These are phyloP conservation scores for Chelon auratus DNA, from an alignment of 2,797 vertebrate genomes.

Conservation along the genomic window DNA sequence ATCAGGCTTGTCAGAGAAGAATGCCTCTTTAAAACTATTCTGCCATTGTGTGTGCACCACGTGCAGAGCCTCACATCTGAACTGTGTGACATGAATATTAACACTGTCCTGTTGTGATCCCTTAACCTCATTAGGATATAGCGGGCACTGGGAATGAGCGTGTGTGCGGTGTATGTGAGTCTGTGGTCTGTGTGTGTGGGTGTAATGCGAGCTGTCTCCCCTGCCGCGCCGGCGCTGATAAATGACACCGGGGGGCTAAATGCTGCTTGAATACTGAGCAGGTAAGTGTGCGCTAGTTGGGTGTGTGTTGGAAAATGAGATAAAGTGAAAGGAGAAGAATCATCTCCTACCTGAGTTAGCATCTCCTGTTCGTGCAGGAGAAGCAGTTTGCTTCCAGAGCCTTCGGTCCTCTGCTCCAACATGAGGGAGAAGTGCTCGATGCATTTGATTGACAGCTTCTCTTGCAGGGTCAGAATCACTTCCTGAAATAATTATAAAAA, in stretches of 20 bases:
- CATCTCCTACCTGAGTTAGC: conserved; percentile 90
- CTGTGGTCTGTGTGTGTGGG: conserved; percentile 14
- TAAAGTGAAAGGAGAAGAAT: neutral
- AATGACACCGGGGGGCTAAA: conserved; percentile 69
- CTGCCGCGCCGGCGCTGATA: conserved; percentile 75
- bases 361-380: conserved; percentile 98
- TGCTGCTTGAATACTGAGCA: conserved; percentile 73
- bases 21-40: conserved; percentile 27
- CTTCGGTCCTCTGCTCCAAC: conserved; percentile 92
- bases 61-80: conserved; percentile 32
- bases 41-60: conserved; percentile 12
- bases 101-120: conserved; percentile 66
- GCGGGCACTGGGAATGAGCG: conserved; percentile 30
- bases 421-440: conserved; percentile 98
- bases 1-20: conserved; percentile 17
- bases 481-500: conserved; percentile 81
- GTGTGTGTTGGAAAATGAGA: conserved; percentile 7
- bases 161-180: conserved; percentile 3
- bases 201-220: conserved; percentile 69
- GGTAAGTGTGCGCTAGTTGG: conserved; percentile 2
- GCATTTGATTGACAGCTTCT: conserved; percentile 98
- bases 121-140: conserved; percentile 73
- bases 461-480: conserved; percentile 97
- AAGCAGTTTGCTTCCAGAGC: conserved; percentile 89
- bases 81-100: conserved; percentile 69